Evolutionary conservation across 2,797 vertebrate genomes (phyloP).

Genomic region (Monodelphis domestica): DNA sequence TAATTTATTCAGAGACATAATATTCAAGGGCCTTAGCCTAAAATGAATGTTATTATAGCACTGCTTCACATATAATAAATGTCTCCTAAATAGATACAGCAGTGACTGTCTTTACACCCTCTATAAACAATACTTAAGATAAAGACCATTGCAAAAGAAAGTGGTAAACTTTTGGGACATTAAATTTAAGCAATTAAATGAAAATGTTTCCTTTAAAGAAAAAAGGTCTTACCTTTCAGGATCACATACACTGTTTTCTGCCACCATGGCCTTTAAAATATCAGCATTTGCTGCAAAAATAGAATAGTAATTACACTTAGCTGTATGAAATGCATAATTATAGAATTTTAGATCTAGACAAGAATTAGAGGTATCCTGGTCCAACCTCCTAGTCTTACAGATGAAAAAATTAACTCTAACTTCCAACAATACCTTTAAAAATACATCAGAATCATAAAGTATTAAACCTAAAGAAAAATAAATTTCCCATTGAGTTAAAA

Average conservation of each 20-base stretch:
- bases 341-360: neutral
- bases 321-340: neutral
- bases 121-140: neutral
- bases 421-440: neutral
- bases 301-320: conserved; percentile 49
- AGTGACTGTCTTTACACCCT: neutral
- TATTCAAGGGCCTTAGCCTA: neutral
- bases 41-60: neutral
- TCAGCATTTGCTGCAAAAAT: conserved; percentile 92
- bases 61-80: neutral
- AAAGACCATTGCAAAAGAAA: neutral
- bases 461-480: neutral
- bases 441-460: neutral
- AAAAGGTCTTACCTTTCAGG: conserved; percentile 91
- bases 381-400: neutral
- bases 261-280: conserved; percentile 95
- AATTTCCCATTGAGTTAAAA: neutral
- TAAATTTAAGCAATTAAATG: neutral
- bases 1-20: neutral
- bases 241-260: conserved; percentile 89
- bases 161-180: neutral
- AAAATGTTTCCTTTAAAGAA: neutral
- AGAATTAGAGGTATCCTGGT: neutral
- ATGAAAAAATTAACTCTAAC: neutral
- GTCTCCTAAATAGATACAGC: neutral